These are phyloP conservation scores for Ips nitidus DNA, from an alignment of 1,140 invertebrate species.

Conservation along the genomic window DNA sequence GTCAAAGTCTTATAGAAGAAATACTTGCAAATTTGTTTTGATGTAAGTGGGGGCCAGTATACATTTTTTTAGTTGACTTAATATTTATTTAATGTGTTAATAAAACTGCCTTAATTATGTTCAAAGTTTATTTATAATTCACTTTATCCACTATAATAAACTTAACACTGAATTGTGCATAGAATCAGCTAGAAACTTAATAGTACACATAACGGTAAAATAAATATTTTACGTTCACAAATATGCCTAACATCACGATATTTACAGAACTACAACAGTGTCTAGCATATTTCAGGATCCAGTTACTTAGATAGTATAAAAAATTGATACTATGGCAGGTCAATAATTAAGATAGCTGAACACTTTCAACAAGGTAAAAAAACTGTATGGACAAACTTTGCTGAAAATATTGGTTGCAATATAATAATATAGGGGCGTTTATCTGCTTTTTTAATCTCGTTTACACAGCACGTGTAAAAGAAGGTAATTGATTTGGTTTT, in stretches of 20 bases:
- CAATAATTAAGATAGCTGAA: not conserved
- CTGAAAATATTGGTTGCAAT: too few relatives aligned
- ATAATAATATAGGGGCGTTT: too few relatives aligned
- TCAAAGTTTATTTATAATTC: slow-evolving; percentile 3
- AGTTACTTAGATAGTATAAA: not conserved
- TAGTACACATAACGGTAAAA: slow-evolving; percentile 18
- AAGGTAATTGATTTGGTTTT: too few relatives aligned
- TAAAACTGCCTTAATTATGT: not conserved
- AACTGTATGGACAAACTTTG: not conserved
- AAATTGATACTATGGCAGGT: not conserved
- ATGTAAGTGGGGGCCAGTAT: too few relatives aligned
- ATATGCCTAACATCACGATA: slow-evolving; percentile 20
- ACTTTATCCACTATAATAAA: not conserved
- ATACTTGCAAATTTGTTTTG: too few relatives aligned
- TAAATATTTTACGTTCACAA: slow-evolving; percentile 20
- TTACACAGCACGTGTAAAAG: too few relatives aligned
- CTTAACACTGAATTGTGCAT: slow-evolving; percentile 18
- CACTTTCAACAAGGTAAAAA: not conserved
- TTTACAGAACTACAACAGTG: slow-evolving; percentile 8
- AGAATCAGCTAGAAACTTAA: slow-evolving; percentile 17
- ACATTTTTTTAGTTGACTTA: too few relatives aligned
- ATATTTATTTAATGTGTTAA: not conserved
- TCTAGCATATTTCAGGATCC: not conserved
- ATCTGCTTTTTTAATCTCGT: too few relatives aligned
- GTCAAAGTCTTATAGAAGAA: slow-evolving; percentile 8